Conservation (phyloP, 2,113 vertebrate genomes). For the Australoheros scitulus region DNA sequence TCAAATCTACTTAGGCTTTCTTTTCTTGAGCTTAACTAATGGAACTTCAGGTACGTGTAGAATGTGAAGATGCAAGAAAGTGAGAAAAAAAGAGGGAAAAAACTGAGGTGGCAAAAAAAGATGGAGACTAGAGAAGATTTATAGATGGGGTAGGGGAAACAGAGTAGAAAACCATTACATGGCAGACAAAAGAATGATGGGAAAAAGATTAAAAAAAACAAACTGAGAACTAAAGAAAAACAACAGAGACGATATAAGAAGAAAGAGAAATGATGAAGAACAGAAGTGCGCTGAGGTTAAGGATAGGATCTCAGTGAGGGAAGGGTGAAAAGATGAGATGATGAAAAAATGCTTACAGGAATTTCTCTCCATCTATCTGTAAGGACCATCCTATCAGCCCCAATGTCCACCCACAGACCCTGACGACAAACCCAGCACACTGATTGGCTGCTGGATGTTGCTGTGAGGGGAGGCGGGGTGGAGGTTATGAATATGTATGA, state of each 20-base stretch:
- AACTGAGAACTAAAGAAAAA: not conserved
- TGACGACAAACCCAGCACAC: constrained; percentile 56
- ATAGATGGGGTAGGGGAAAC: not conserved
- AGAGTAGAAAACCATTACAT: not conserved
- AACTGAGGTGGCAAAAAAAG: not conserved
- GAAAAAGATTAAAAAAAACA: not conserved
- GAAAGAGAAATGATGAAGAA: not conserved
- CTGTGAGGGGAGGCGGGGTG: constrained; percentile 57
- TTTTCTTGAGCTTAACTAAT: not conserved
- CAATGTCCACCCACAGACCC: constrained; percentile 74
- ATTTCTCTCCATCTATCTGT: constrained; percentile 50
- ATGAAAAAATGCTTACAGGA: constrained; percentile 56
- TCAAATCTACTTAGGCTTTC: not conserved
- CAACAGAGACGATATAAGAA: not conserved
- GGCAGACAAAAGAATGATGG: not conserved
- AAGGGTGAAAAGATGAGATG: constrained; percentile 24
- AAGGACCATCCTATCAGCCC: constrained; percentile 60
- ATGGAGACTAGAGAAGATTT: not conserved
- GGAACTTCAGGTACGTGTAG: not conserved
- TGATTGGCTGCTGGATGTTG: constrained; percentile 71
- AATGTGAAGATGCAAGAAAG: not conserved
- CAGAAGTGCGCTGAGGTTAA: not conserved
- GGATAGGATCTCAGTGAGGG: constrained; percentile 10
- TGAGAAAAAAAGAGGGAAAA: not conserved
- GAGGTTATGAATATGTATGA: constrained; percentile 80